phyloP scores from a whole-genome alignment of 2,113 vertebrate genomes.

The Nycticebus coucang region DNA sequence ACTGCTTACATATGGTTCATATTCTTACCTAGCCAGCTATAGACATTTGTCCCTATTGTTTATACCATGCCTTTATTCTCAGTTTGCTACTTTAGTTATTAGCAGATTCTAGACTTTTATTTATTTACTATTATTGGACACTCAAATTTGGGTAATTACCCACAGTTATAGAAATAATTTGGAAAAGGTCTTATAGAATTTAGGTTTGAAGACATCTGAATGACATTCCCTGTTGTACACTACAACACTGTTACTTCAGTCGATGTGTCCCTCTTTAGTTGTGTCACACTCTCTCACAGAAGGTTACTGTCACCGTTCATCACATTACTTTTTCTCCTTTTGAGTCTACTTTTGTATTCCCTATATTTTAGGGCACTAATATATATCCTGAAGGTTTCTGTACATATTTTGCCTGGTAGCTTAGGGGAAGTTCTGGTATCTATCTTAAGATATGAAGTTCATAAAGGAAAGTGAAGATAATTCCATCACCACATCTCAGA shows the following conservation, averaged over 20 bases:
- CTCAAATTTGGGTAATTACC: not conserved
- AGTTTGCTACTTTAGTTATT: not conserved
- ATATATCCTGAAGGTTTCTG: not conserved
- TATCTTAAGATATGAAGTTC: not conserved
- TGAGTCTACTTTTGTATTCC: not conserved
- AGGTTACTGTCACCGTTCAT: not conserved
- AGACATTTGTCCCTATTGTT: not conserved
- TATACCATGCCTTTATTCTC: not conserved
- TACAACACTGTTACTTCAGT: not conserved
- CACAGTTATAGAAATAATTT: not conserved
- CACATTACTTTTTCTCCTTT: not conserved
- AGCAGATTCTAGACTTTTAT: not conserved
- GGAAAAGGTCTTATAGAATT: not conserved
- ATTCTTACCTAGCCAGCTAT: not conserved
- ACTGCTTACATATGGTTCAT: not conserved
- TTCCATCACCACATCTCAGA: not conserved
- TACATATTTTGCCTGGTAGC: not conserved
- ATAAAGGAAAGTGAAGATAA: not conserved
- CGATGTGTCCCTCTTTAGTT: fast-evolving
- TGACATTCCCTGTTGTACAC: not conserved
- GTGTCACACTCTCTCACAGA: not conserved
- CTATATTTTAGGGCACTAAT: not conserved
- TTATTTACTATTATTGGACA: not conserved
- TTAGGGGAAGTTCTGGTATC: not conserved
- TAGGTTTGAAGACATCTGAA: not conserved